A percentile compares a stretch with the other conserved stretches of the same genome.
phyloP scores from a whole-genome alignment of 2,113 vertebrate species.

The Hipposideros armiger region DNA sequence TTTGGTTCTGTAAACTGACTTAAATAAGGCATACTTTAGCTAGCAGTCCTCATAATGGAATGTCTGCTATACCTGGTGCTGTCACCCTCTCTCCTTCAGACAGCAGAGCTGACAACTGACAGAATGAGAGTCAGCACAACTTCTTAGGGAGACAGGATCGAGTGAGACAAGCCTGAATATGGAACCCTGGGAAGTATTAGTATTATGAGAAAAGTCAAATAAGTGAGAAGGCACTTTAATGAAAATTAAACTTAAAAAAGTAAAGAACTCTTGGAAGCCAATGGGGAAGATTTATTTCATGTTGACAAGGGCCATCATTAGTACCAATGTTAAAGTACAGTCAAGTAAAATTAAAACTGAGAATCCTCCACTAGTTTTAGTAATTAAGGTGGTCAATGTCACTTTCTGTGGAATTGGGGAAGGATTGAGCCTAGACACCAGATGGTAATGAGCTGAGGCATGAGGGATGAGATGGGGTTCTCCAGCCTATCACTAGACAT shows the following conservation, averaged over 20 bases:
- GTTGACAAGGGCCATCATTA: neutral
- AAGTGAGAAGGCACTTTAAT: neutral
- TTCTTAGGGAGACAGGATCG: neutral
- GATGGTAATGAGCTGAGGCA: neutral
- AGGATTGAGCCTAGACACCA: neutral
- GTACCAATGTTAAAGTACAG: neutral
- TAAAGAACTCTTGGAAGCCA: neutral
- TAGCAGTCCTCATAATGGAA: neutral
- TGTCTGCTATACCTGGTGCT: too few relatives aligned
- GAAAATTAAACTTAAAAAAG: neutral
- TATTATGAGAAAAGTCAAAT: neutral
- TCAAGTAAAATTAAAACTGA: neutral
- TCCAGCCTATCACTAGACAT: neutral
- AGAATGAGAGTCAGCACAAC: neutral
- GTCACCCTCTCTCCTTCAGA: neutral
- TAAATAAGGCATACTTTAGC: neutral
- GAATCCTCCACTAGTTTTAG: neutral
- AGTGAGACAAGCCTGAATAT: neutral
- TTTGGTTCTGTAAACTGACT: neutral
- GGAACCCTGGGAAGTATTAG: neutral
- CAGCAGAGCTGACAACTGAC: neutral
- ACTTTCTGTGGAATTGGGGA: neutral
- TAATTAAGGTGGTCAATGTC: neutral
- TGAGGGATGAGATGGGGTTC: neutral
- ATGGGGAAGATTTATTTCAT: neutral